A percentile compares a stretch with the other conserved stretches of the same genome.
Conservation (phyloP, 2,113 vertebrate species). For the Eublepharis macularius region DNA sequence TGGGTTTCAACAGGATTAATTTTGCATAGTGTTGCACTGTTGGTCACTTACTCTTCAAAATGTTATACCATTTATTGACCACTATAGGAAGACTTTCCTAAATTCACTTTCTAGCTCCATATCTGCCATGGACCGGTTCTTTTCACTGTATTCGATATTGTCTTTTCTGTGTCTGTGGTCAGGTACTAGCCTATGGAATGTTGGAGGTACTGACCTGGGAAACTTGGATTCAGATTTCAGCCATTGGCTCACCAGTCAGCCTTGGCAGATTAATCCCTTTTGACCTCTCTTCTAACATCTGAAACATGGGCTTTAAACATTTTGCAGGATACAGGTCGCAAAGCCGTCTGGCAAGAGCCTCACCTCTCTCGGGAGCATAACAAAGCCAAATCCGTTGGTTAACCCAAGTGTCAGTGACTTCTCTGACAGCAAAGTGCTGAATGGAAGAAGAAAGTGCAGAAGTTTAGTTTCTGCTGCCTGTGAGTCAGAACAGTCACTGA, state of each 20-base stretch:
- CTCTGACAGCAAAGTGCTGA: neutral
- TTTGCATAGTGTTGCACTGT: no score
- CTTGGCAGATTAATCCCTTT: neutral
- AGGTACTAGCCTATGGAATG: fast-evolving
- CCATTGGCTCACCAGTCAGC: fast-evolving
- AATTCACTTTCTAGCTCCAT: neutral
- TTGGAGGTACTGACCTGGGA: neutral
- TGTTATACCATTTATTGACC: no score
- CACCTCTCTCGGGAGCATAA: neutral
- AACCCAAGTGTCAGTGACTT: neutral
- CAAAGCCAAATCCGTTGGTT: neutral
- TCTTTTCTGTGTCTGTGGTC: neutral
- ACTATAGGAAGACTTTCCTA: neutral
- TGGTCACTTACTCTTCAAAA: neutral
- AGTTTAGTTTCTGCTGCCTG: no score
- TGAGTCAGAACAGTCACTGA: neutral
- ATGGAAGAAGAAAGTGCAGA: neutral
- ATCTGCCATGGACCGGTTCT: neutral
- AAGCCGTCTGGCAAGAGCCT: neutral
- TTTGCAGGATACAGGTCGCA: neutral
- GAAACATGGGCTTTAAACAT: neutral
- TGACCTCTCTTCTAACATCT: neutral
- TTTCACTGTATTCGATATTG: neutral
- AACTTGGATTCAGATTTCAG: neutral
- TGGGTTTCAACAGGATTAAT: no score